A percentile compares a stretch with the other conserved stretches of the same genome.
These are phyloP conservation scores for Drosophila gaucha DNA, from an alignment of 2,888 invertebrate species.

Conservation along the genomic window DNA sequence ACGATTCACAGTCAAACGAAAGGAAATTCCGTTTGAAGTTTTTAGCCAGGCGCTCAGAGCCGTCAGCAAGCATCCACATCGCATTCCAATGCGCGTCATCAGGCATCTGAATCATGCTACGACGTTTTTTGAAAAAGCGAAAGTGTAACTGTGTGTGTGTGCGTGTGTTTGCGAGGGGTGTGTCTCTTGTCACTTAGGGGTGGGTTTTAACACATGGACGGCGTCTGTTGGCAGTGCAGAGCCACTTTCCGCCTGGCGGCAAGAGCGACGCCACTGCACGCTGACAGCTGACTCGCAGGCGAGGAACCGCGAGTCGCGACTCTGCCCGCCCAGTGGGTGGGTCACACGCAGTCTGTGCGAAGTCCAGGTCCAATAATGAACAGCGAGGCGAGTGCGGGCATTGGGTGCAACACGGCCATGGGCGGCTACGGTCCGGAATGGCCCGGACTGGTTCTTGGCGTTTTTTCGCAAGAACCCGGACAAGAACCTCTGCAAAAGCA, in stretches of 20 bases:
- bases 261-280: constrained; percentile 57
- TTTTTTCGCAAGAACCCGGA: constrained; percentile 65
- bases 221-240: not conserved
- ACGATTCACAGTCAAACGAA: constrained; percentile 70
- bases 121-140: constrained; percentile 46
- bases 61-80: not conserved
- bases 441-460: constrained; percentile 67
- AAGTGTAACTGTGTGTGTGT: constrained; percentile 37
- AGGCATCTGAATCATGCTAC: constrained; percentile 30
- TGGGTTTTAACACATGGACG: constrained; percentile 61
- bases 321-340: constrained; percentile 72
- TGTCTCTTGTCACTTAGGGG: constrained; percentile 63
- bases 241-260: not conserved
- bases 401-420: constrained; percentile 60
- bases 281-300: constrained; percentile 44
- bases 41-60: constrained; percentile 78
- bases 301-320: constrained; percentile 38
- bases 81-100: constrained; percentile 66
- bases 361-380: constrained; percentile 60
- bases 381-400: constrained; percentile 58
- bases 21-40: constrained; percentile 84
- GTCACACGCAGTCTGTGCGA: constrained; percentile 47
- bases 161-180: constrained; percentile 61
- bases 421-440: constrained; percentile 41
- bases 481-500: constrained; percentile 39